Evolutionary conservation across 2,797 vertebrate genomes (phyloP).

Genomic region (Pangasius macronema): DNA sequence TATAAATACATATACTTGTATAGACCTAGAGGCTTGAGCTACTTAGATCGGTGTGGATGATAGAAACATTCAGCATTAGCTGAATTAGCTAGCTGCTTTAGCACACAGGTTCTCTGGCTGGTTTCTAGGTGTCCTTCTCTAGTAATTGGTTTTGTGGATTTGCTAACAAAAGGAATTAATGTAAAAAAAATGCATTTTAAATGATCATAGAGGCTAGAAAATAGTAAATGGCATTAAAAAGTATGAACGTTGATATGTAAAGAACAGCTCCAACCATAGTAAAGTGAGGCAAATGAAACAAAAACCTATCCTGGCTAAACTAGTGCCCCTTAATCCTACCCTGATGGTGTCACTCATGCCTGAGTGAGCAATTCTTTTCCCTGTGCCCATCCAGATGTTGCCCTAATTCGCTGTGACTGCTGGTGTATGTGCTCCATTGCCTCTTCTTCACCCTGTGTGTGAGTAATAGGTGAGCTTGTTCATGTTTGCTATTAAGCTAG

Average conservation of each 20-base stretch:
- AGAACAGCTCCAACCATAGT: not conserved
- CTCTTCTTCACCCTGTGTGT: constrained; percentile 62
- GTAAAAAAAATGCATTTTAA: not conserved
- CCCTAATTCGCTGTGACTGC: constrained; percentile 72
- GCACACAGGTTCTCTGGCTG: not conserved
- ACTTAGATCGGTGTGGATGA: not conserved
- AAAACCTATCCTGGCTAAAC: constrained; percentile 52
- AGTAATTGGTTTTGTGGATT: not conserved
- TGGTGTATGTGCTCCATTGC: constrained; percentile 70
- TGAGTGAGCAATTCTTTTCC: constrained; percentile 69
- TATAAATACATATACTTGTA: not conserved
- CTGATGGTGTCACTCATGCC: constrained; percentile 64
- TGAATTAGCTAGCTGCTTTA: not conserved
- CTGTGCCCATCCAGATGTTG: constrained; percentile 76
- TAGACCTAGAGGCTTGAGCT: not conserved
- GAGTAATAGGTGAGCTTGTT: constrained; percentile 49
- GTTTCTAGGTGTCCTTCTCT: not conserved
- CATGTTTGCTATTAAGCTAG: constrained; percentile 40
- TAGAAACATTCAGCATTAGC: not conserved
- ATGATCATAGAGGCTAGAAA: not conserved
- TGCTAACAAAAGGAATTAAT: not conserved
- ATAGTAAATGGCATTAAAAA: not conserved
- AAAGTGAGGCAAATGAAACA: not conserved
- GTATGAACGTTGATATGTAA: not conserved
- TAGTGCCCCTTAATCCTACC: constrained; percentile 60